Evolutionary conservation across 2,113 vertebrate species (phyloP).

Genomic region (Jaculus jaculus): DNA sequence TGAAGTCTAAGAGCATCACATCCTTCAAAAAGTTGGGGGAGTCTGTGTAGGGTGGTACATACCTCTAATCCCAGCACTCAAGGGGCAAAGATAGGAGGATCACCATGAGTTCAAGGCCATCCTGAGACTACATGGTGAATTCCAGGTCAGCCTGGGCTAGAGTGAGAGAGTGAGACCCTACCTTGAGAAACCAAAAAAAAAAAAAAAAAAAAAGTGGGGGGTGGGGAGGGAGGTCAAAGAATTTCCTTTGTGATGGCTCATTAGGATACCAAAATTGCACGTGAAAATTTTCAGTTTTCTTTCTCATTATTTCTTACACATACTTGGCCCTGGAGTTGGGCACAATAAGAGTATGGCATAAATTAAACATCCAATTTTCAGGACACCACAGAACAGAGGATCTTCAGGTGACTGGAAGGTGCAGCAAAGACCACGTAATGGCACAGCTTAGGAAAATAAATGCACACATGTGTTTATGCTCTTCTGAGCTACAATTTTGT

Average conservation of each 20-base stretch:
- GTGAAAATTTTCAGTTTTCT: not conserved
- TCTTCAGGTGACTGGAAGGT: not conserved
- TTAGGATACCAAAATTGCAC: not conserved
- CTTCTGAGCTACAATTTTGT: not conserved
- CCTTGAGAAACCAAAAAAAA: too few species aligned
- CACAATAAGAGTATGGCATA: not conserved
- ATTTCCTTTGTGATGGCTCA: not conserved
- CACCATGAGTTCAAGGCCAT: too few species aligned
- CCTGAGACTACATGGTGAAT: too few species aligned
- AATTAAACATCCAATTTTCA: not conserved
- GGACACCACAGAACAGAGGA: not conserved
- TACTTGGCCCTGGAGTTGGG: not conserved
- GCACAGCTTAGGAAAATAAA: not conserved
- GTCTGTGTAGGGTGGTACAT: too few species aligned
- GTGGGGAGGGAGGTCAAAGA: too few species aligned
- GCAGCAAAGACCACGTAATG: not conserved
- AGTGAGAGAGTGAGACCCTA: too few species aligned
- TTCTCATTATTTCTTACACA: not conserved
- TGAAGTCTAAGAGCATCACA: not conserved
- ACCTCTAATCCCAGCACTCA: too few species aligned
- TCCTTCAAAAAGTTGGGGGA: not conserved
- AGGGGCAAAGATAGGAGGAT: too few species aligned
- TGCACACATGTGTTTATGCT: not conserved
- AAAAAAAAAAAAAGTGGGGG: too few species aligned
- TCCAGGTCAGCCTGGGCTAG: too few species aligned